Base-by-base conservation (phyloP, 35 echinoderm and acorn worm genomes). In the Diadema setosum region DNA sequence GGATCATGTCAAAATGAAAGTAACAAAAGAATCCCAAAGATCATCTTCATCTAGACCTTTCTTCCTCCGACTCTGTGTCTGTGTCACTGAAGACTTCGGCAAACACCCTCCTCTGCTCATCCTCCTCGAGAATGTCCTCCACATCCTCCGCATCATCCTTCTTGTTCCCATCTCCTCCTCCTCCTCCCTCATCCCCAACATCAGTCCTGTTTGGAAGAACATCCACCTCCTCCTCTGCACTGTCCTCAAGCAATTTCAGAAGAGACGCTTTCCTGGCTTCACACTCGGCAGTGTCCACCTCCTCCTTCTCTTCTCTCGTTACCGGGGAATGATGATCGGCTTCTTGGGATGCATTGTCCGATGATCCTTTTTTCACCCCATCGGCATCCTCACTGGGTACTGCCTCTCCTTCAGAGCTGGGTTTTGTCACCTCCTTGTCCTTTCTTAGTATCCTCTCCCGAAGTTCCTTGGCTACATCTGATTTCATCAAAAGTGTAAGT, bases 41-140 rank as follows among this genome's bases (percentile, higher is more conserved):
- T n/a, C n/a, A n/a, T n/a, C n/a, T n/a, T 36, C 4, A 82, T 48
- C 31, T 67, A 26, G 41, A 94, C 92, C 92, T 94, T 8, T 91
- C 70, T 23, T 70, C 83, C 5, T 92, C 87, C 2, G 76, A 75
- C 37, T 95, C 93, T 84, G 65, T 85, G 16, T 96, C 94, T 32
- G 94, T 89, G 44, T 97, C 94, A 90, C 94, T 97, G 64, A 93
- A 97, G 4, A 97, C 95, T 87, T 91, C 91, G 29, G 59, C 91
- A 88, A 93, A 93, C 24, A 83, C 90, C 81, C 69, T 80, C 57
- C 49, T 65, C 43, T 81, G 90, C 45, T 84, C 81, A 35, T 90
- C 83, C 25, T 58, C 82, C 4, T 82, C 84, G 23, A 46, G 9
- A 1, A 49, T 56, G 25, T 60, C 73, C 24, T 46, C 57, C 23